Conservation (phyloP, 1,140 invertebrate species). For the Callitettix versicolor region DNA sequence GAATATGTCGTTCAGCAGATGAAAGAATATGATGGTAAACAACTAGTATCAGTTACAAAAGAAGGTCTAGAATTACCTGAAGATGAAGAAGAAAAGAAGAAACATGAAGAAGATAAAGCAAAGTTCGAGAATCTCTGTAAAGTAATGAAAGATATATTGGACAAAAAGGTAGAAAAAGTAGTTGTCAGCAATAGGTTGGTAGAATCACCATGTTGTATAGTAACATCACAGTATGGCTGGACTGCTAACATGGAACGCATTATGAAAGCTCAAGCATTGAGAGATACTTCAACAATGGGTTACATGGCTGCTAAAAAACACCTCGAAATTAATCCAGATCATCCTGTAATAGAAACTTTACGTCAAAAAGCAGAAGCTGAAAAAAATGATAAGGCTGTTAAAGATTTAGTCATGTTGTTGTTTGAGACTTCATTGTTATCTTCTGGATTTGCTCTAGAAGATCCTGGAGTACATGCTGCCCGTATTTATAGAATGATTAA, state of each 20-base stretch:
- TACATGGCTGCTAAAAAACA: constrained; percentile 97
- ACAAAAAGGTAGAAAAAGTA: constrained; percentile 96
- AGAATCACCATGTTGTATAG: constrained; percentile 96
- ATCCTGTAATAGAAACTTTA: constrained; percentile 85
- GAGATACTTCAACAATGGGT: constrained; percentile 95
- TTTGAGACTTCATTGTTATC: constrained; percentile 86
- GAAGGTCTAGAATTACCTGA: constrained; percentile 94
- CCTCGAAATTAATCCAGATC: constrained; percentile 95
- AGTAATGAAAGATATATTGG: constrained; percentile 95
- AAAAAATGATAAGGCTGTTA: constrained; percentile 95
- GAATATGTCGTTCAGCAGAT: constrained; percentile 97
- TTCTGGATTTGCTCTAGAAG: constrained; percentile 84
- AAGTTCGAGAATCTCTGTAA: constrained; percentile 93
- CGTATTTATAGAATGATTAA: constrained; percentile 92
- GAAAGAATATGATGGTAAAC: constrained; percentile 96
- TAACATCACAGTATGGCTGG: constrained; percentile 98
- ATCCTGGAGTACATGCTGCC: constrained; percentile 73
- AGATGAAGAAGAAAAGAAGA: constrained; percentile 94
- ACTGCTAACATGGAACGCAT: constrained; percentile 99
- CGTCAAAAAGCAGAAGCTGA: constrained; percentile 85
- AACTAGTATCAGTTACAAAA: constrained; percentile 92
- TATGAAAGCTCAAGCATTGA: constrained; percentile 94
- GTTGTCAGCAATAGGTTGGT: constrained; percentile 89
- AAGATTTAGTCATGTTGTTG: constrained; percentile 82
- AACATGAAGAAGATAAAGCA: constrained; percentile 85